A percentile compares a stretch with the other conserved stretches of the same genome.
phyloP scores from a whole-genome alignment of 2,888 invertebrate genomes.

The Harpagoxenus sublaevis region DNA sequence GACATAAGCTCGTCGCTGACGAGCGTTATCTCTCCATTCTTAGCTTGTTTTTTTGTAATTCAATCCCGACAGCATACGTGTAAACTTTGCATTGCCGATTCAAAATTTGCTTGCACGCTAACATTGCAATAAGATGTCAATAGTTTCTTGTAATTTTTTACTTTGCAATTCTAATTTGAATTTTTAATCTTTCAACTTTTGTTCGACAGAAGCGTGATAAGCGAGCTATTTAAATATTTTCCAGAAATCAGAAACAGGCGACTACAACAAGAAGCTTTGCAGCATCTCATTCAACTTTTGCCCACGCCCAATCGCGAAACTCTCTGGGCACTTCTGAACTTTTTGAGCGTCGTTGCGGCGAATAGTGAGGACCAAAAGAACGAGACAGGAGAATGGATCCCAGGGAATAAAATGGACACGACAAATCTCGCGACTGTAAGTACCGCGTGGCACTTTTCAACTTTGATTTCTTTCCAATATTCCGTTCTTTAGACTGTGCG shows the following conservation, averaged over 20 bases:
- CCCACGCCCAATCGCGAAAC: slow-evolving; percentile 97
- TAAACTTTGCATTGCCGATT: background rate
- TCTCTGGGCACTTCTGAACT: slow-evolving; percentile 92
- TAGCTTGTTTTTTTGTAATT: background rate
- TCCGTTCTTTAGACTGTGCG: background rate
- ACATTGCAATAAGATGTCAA: background rate
- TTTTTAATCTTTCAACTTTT: background rate
- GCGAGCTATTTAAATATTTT: background rate
- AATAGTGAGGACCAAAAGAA: slow-evolving; percentile 90
- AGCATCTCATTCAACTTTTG: slow-evolving; percentile 94
- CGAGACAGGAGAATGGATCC: slow-evolving; percentile 88
- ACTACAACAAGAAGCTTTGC: slow-evolving; percentile 93
- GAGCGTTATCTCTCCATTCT: background rate
- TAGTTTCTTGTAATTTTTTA: background rate
- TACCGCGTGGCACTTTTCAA: slow-evolving; percentile 9
- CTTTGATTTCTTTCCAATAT: slow-evolving; percentile 16
- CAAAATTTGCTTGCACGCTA: background rate
- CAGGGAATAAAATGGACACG: slow-evolving; percentile 98
- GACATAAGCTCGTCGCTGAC: slow-evolving; percentile 16
- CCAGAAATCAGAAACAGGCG: slow-evolving; percentile 94
- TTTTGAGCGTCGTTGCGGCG: slow-evolving; percentile 92
- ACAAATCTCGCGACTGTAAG: slow-evolving; percentile 94
- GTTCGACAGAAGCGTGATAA: background rate
- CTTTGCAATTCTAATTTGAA: background rate
- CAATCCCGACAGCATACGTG: background rate